Conservation (phyloP, 2,888 invertebrate species). For the Dasysyrphus albostriatus region DNA sequence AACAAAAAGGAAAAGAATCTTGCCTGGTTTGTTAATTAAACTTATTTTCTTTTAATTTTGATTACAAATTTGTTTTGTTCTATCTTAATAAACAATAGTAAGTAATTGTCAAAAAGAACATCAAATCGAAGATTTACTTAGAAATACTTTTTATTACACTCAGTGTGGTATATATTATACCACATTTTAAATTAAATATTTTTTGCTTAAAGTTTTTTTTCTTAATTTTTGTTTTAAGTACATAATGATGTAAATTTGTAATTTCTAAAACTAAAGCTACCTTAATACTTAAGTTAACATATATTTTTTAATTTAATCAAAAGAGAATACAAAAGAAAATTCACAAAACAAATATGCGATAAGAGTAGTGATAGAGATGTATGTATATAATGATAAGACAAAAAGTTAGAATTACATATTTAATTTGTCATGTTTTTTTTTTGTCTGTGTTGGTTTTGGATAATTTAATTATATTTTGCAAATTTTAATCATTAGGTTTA, state of each 20-base stretch:
- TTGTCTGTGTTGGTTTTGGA: constrained; percentile 30
- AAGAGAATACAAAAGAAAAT: constrained; percentile 25
- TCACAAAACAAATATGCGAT: constrained; percentile 56
- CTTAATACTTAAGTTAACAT: constrained; percentile 65
- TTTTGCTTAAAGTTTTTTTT: constrained; percentile 22
- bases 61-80: constrained; percentile 21
- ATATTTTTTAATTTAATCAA: constrained; percentile 50
- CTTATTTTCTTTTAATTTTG: constrained; percentile 53
- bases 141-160: background rate
- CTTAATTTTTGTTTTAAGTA: constrained; percentile 7
- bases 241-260: constrained; percentile 40
- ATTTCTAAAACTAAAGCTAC: constrained; percentile 71
- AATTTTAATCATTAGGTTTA: background rate
- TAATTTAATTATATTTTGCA: background rate
- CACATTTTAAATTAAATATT: constrained; percentile 22
- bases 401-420: background rate
- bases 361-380: constrained; percentile 59
- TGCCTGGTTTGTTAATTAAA: constrained; percentile 62
- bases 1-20: constrained; percentile 43
- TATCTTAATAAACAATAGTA: background rate
- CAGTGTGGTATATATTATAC: constrained; percentile 59
- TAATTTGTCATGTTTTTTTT: constrained; percentile 24
- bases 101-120: constrained; percentile 5
- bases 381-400: constrained; percentile 7
- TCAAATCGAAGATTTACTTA: constrained; percentile 13